Evolutionary conservation across 2,113 vertebrate species (phyloP).

Genomic region (Halcyon malimbica): DNA sequence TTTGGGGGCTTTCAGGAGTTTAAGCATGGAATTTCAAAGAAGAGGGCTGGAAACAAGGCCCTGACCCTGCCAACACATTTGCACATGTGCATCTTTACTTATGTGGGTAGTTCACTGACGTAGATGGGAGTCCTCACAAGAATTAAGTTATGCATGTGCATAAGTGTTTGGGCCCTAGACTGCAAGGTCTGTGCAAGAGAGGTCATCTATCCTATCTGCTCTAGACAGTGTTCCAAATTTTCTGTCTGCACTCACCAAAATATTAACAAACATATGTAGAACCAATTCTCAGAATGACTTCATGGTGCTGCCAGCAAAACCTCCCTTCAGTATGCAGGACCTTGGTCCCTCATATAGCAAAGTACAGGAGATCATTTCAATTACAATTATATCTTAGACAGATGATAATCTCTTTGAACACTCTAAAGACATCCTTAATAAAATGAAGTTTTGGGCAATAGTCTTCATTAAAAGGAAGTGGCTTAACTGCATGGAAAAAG

Average conservation of each 20-base stretch:
- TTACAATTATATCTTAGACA: background rate
- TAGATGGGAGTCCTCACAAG: slow-evolving; percentile 4
- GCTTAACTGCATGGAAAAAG: background rate
- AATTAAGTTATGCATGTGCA: slow-evolving; percentile 4
- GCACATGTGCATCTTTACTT: background rate
- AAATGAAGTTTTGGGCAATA: background rate
- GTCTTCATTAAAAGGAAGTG: background rate
- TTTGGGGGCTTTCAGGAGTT: background rate
- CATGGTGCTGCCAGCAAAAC: background rate
- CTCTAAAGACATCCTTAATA: background rate
- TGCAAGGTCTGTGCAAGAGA: background rate
- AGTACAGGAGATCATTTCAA: background rate
- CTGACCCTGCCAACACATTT: background rate
- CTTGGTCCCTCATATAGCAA: background rate
- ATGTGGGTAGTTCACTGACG: background rate
- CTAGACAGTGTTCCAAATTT: background rate
- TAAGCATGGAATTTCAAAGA: slow-evolving; percentile 2
- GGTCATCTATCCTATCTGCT: background rate
- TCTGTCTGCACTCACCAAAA: background rate
- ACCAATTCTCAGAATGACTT: background rate
- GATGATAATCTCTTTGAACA: background rate
- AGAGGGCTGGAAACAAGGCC: background rate
- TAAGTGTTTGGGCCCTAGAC: background rate
- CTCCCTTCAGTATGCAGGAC: background rate
- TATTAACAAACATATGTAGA: background rate